phyloP scores from a whole-genome alignment of 2,888 invertebrate species.

The Encarsia formosa region DNA sequence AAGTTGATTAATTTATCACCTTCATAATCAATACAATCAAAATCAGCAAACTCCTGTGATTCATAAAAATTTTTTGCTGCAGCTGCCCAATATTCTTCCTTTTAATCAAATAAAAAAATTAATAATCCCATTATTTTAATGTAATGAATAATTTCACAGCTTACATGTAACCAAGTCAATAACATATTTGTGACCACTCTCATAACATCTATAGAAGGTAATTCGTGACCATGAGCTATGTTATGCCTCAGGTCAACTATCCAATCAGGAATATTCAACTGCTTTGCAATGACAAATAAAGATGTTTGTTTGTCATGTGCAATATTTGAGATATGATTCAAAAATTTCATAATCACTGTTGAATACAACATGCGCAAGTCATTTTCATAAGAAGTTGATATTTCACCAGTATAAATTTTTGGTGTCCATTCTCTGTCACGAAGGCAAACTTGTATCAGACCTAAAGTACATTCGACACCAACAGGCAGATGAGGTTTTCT shows the following conservation, averaged over 20 bases:
- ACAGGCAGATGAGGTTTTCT: conserved; percentile 44
- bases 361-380: conserved; percentile 60
- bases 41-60: conserved; percentile 40
- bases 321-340: conserved; percentile 61
- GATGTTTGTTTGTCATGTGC: conserved; percentile 54
- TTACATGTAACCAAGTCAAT: conserved; percentile 65
- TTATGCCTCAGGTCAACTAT: conserved; percentile 74
- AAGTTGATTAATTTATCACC: conserved; percentile 35
- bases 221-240: conserved; percentile 66
- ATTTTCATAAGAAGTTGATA: conserved; percentile 47
- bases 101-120: conserved; percentile 19
- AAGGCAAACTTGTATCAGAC: conserved; percentile 43
- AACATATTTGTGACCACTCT: conserved; percentile 62
- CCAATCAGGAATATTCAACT: conserved; percentile 73
- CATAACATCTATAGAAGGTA: conserved; percentile 64
- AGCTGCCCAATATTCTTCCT: conserved; percentile 63
- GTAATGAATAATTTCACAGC: conserved; percentile 15
- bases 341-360: conserved; percentile 63
- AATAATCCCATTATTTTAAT: conserved; percentile 3
- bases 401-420: conserved; percentile 37
- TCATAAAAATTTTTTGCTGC: conserved; percentile 55
- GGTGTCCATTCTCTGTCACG: conserved; percentile 43
- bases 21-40: conserved; percentile 38
- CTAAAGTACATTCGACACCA: conserved; percentile 45
- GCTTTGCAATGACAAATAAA: conserved; percentile 59